phyloP scores from a whole-genome alignment of 2,113 vertebrate species.

The Clinocottus analis region DNA sequence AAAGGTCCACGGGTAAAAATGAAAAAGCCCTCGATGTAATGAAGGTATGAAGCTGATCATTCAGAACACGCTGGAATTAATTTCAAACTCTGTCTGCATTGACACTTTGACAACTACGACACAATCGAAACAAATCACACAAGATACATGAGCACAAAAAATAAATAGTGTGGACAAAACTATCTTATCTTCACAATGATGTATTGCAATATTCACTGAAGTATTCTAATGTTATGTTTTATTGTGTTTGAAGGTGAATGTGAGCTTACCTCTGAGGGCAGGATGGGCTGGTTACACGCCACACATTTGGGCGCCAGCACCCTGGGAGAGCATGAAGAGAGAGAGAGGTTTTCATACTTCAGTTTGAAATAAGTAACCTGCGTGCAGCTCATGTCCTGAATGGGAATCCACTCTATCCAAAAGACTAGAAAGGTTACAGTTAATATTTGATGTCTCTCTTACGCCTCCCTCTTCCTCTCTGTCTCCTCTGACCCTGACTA shows the following conservation, averaged over 20 bases:
- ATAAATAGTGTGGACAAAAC: neutral
- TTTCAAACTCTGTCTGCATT: neutral
- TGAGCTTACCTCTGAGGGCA: slow-evolving; percentile 91
- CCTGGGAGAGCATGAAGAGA: slow-evolving; percentile 72
- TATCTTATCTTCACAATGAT: no score
- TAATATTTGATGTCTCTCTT: slow-evolving; percentile 20
- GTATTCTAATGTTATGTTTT: neutral
- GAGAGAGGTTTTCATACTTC: neutral
- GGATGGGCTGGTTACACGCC: slow-evolving; percentile 92
- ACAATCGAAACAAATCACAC: neutral
- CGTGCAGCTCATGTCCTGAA: neutral
- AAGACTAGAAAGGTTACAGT: slow-evolving; percentile 18
- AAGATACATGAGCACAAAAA: neutral
- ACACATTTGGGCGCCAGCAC: slow-evolving; percentile 96
- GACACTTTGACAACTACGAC: neutral
- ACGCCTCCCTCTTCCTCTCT: neutral
- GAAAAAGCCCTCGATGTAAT: neutral
- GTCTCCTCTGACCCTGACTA: neutral
- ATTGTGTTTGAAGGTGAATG: neutral
- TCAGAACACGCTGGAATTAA: neutral
- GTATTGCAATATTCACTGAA: neutral
- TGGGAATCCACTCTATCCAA: neutral
- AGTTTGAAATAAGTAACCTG: neutral
- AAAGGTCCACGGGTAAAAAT: slow-evolving; percentile 4
- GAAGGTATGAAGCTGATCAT: neutral